Evolutionary conservation across 2,113 vertebrate genomes (phyloP).

Genomic region (Dicaeum eximium): DNA sequence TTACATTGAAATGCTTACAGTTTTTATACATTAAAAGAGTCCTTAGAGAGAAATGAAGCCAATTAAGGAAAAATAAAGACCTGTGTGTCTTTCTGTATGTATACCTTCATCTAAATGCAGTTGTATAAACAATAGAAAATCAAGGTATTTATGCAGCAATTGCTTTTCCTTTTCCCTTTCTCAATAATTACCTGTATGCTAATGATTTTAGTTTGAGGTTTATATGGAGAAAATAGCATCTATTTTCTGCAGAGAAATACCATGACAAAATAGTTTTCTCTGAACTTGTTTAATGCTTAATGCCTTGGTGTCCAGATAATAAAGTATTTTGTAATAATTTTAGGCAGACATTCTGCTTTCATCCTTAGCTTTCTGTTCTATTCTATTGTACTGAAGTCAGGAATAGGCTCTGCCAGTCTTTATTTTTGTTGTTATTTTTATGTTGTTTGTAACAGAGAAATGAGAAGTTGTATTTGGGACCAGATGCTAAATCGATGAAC

Average conservation of each 20-base stretch:
- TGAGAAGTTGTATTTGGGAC: background rate
- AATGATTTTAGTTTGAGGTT: background rate
- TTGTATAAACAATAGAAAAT: background rate
- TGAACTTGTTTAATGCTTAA: background rate
- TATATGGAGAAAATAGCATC: background rate
- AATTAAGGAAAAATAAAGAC: constrained; percentile 33
- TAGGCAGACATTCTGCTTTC: background rate
- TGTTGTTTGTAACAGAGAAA: background rate
- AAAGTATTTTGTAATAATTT: constrained; percentile 6
- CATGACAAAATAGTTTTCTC: background rate
- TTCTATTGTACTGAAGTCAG: background rate
- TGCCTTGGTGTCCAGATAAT: background rate
- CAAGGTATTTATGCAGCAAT: background rate
- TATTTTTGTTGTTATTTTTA: background rate
- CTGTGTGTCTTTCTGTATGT: background rate
- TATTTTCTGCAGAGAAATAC: background rate
- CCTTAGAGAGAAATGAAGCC: constrained; percentile 29
- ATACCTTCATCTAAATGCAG: background rate
- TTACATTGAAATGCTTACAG: constrained; percentile 20
- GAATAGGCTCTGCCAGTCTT: background rate
- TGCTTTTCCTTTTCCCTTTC: background rate
- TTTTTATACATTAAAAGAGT: constrained; percentile 26
- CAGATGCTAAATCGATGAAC: background rate
- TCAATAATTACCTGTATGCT: background rate
- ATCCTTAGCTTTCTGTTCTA: background rate